These are phyloP conservation scores for Cardiocondyla obscurior DNA, from an alignment of 1,140 invertebrate genomes.

Conservation along the genomic window DNA sequence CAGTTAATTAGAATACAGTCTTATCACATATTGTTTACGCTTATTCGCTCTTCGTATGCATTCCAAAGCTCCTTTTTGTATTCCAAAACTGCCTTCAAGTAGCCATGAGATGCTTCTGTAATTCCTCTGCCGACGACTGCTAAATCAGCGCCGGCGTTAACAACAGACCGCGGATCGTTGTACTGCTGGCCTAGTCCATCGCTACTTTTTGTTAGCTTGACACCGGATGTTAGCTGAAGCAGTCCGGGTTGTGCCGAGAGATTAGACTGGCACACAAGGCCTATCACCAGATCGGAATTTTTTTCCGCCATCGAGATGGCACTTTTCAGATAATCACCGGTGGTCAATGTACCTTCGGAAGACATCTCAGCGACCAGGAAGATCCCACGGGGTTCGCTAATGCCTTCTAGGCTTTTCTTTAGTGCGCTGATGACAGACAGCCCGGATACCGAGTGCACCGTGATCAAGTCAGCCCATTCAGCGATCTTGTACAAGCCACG, in stretches of 20 bases:
- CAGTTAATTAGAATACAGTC: not conserved
- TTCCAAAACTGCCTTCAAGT: conserved; percentile 86
- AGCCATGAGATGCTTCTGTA: conserved; percentile 86
- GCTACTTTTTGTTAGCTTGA: conserved; percentile 86
- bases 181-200: conserved; percentile 89
- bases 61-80: conserved; percentile 92
- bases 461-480: conserved; percentile 96
- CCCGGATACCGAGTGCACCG: conserved; percentile 94
- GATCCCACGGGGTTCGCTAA: conserved; percentile 85
- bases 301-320: conserved; percentile 88
- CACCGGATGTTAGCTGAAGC: conserved; percentile 95
- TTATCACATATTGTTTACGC: not conserved
- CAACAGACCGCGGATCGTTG: conserved; percentile 91
- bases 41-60: conserved; percentile 88
- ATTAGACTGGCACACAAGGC: conserved; percentile 94
- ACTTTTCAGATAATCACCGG: conserved; percentile 88
- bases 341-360: conserved; percentile 90
- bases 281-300: conserved; percentile 89
- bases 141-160: conserved; percentile 94
- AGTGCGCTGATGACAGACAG: conserved; percentile 91
- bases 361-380: conserved; percentile 96
- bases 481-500: conserved; percentile 91
- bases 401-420: conserved; percentile 81
- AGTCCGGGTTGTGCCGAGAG: conserved; percentile 87
- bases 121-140: conserved; percentile 98